Evolutionary conservation across 1,140 invertebrate species (phyloP).

Genomic region (Nephila pilipes): DNA sequence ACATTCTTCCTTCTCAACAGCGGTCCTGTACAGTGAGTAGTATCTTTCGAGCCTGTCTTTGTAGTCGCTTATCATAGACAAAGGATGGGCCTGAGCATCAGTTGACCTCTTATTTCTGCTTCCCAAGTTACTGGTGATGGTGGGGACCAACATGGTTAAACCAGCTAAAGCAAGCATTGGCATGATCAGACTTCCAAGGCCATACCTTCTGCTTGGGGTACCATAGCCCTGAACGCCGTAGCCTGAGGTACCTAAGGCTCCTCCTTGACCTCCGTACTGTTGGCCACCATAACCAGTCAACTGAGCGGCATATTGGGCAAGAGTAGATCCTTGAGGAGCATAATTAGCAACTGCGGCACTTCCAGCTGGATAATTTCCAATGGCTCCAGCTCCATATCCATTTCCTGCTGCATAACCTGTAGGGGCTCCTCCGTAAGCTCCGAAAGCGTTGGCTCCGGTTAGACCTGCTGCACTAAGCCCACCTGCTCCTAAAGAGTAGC

Average conservation of each 20-base stretch:
- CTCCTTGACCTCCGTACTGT: conserved; percentile 10
- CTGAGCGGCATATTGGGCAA: conserved; percentile 73
- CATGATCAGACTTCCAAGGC: conserved; percentile 79
- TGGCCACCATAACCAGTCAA: conserved; percentile 53
- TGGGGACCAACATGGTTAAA: conserved; percentile 78
- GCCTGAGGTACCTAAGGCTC: conserved; percentile 28
- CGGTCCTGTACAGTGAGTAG: conserved; percentile 79
- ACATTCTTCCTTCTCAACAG: conserved; percentile 79
- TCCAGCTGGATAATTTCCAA: conserved; percentile 64
- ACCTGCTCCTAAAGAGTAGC: conserved; percentile 46
- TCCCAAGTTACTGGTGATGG: conserved; percentile 78
- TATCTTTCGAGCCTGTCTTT: conserved; percentile 79
- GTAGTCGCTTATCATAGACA: conserved; percentile 75
- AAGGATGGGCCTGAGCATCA: conserved; percentile 3
- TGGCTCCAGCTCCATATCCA: conserved; percentile 48
- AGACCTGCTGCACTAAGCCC: background rate
- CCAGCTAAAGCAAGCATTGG: conserved; percentile 79
- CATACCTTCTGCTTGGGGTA: conserved; percentile 76
- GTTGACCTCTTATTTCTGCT: conserved; percentile 71
- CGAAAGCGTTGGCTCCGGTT: conserved; percentile 28
- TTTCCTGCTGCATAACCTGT: conserved; percentile 42
- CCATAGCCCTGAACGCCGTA: conserved; percentile 73
- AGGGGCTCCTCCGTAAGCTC: conserved; percentile 31
- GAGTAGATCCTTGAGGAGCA: conserved; percentile 55
- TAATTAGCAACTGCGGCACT: conserved; percentile 64